Base-by-base conservation (phyloP, 92 coral and sea anemone genomes). In the Zoanthus gigantus region DNA sequence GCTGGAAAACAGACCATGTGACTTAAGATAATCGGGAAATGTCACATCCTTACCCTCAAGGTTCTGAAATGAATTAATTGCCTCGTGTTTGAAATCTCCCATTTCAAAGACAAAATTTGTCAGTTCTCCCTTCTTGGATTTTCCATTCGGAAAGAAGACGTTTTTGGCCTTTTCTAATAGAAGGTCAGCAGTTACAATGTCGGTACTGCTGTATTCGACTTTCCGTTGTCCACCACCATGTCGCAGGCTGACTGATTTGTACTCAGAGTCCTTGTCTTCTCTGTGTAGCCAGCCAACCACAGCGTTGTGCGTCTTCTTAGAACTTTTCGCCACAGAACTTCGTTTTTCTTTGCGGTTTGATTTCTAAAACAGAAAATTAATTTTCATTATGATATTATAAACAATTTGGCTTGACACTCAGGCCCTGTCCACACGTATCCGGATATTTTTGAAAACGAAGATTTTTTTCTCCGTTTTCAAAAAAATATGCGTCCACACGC, bases 271-370 rank as follows among this genome's bases (percentile, higher is more conserved):
- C 1, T 32, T 50, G 18, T 47, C 46, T 32, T 82, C 63, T 15
- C 91, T 87, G 50, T 87, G 86, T 67, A 91, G 63, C 93, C 93
- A 91, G n/a, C 91, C 93, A 34, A 87, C 56, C 63, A 72, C 76
- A 72, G 50, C 76, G 76, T 72, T 72, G 76, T 72, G 50, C 8
- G 52, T 72, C 50, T 72, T 32, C 52, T 12, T 67, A 0, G 42
- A 67, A 67, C 72, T 67, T 18, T 9, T 28, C 72, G 50, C 23
- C n/a, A 32, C 76, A 72, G 76, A 72, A 37, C 76, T 72, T 72
- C 32, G 76, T 42, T 32, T 72, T 72, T 72, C 10, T 4, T 32
- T 4, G n/a, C 9, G 76, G 8, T 72, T 72, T 69, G 76, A 37
- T 34, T 72, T 72, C 76, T 72, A 72, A 34, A 72, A 72, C 10